Conservation (phyloP, 1,140 invertebrate genomes). For the Caenorhabditis briggsae region DNA sequence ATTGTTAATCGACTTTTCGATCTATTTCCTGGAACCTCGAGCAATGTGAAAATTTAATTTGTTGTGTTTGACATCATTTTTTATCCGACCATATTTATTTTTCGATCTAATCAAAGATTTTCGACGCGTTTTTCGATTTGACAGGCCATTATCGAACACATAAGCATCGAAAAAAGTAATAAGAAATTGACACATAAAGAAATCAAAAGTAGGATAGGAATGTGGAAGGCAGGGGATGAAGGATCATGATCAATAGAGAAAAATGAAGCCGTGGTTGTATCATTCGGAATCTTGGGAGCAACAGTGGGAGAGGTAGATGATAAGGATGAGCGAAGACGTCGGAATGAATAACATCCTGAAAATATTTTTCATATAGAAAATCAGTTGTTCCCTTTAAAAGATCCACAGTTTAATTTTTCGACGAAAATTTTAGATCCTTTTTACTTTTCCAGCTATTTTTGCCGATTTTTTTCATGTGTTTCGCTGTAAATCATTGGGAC, state of each 20-base stretch:
- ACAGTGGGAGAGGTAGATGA: neutral
- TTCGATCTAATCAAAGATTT: neutral
- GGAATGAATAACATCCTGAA: neutral
- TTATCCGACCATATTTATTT: neutral
- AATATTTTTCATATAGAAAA: neutral
- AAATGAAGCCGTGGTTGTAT: neutral
- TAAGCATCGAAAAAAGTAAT: slow-evolving; percentile 39
- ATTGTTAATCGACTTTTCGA: neutral
- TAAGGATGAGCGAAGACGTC: slow-evolving; percentile 18
- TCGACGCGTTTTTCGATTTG: neutral
- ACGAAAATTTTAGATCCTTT: too few species aligned
- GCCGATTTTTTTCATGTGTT: too few species aligned
- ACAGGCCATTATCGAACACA: slow-evolving; percentile 47
- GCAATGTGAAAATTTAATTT: neutral
- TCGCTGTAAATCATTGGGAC: too few species aligned
- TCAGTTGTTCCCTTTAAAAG: slow-evolving; percentile 2
- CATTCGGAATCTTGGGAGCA: slow-evolving; percentile 8
- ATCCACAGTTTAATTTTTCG: neutral
- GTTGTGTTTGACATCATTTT: slow-evolving; percentile 5
- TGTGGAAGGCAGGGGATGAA: slow-evolving; percentile 21
- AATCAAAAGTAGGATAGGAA: slow-evolving; percentile 41
- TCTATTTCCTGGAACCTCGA: neutral
- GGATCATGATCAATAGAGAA: slow-evolving; percentile 27
- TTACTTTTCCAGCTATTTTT: too few species aligned
- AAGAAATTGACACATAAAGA: slow-evolving; percentile 49